These are phyloP conservation scores for Cavia aperea DNA, from an alignment of 2,113 vertebrate genomes.

Conservation along the genomic window DNA sequence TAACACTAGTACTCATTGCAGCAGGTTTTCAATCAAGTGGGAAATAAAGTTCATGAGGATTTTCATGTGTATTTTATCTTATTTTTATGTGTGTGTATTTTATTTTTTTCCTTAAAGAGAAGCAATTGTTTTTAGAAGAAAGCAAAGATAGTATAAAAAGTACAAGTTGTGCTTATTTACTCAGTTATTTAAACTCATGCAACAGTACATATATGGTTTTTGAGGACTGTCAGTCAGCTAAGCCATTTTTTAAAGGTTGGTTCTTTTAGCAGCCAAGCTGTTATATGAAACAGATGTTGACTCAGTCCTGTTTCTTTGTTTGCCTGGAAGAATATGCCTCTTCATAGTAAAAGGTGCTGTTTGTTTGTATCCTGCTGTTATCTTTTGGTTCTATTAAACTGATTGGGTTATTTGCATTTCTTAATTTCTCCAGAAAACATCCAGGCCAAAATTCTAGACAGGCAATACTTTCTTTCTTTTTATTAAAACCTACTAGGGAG, in stretches of 20 bases:
- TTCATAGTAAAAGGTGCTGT: conserved; percentile 44
- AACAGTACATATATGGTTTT: conserved; percentile 46
- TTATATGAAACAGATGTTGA: conserved; percentile 70
- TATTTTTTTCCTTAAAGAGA: not conserved
- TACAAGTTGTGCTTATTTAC: not conserved
- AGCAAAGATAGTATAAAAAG: not conserved
- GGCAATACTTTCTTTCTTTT: not conserved
- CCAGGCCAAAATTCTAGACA: conserved; percentile 18
- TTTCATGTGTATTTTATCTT: conserved; percentile 7
- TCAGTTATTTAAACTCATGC: not conserved
- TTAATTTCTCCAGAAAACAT: conserved; percentile 46
- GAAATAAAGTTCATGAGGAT: conserved; percentile 4
- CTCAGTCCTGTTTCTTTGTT: conserved; percentile 56
- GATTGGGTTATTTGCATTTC: conserved; percentile 52
- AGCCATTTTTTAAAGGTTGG: conserved; percentile 50
- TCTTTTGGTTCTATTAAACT: conserved; percentile 25
- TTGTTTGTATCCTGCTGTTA: conserved; percentile 56
- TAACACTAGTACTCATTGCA: not conserved
- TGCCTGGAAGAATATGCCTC: conserved; percentile 48
- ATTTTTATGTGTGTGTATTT: no score
- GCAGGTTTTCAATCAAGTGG: conserved; percentile 16
- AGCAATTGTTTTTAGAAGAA: not conserved
- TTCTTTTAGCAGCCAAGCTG: conserved; percentile 57
- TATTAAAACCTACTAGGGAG: not conserved
- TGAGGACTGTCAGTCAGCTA: conserved; percentile 59